These are phyloP conservation scores for Sebastes taczanowskii DNA, from an alignment of 2,797 vertebrate species.

Conservation along the genomic window DNA sequence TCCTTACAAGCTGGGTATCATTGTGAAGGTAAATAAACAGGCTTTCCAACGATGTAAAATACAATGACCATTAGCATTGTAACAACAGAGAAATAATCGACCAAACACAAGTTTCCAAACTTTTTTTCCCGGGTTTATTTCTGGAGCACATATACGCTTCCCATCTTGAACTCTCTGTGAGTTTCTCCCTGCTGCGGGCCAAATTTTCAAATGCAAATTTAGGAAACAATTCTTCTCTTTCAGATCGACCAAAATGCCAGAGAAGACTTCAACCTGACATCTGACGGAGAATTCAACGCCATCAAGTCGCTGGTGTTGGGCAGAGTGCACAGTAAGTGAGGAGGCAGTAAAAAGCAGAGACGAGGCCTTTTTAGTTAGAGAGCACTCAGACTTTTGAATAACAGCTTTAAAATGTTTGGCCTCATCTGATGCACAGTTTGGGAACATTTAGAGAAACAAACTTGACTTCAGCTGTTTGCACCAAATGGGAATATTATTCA, in stretches of 20 bases:
- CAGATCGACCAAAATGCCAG: slow-evolving; percentile 9
- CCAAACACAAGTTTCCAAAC: too few species aligned
- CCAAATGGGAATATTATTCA: slow-evolving; percentile 6
- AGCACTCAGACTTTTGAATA: slow-evolving; percentile 15
- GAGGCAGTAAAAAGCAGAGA: background rate
- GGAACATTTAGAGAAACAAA: background rate
- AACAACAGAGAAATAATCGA: too few species aligned
- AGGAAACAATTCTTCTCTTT: background rate
- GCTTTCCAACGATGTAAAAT: too few species aligned
- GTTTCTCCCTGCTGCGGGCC: too few species aligned
- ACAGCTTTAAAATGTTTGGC: background rate
- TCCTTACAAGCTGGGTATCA: too few species aligned
- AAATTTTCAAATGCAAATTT: background rate
- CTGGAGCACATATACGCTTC: background rate
- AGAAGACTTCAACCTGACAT: slow-evolving; percentile 29
- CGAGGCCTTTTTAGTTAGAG: background rate
- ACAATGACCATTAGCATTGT: too few species aligned
- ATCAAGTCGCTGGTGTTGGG: slow-evolving; percentile 18
- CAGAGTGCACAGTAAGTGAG: slow-evolving; percentile 21
- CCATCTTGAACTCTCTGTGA: too few species aligned
- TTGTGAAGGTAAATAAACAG: too few species aligned
- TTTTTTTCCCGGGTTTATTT: background rate
- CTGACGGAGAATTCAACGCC: slow-evolving; percentile 83
- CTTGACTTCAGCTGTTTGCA: background rate
- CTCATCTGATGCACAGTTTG: background rate